Percentiles rank a stretch among this genome's conserved stretches.
These are phyloP conservation scores for Lophura swinhoii DNA, from an alignment of 2,797 vertebrate species.

Conservation along the genomic window DNA sequence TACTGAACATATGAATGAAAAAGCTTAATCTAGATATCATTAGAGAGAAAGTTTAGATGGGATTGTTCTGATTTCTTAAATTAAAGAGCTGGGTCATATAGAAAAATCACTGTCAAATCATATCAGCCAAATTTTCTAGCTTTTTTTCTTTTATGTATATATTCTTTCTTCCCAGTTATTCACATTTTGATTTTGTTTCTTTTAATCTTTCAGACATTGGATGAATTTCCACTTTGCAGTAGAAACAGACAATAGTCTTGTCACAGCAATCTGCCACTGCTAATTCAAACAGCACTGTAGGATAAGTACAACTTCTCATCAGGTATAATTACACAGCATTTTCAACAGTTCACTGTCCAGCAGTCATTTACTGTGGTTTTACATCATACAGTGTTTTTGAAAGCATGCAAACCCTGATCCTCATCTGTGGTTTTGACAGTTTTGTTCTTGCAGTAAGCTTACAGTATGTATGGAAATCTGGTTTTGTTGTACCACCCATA, in stretches of 20 bases:
- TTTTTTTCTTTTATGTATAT: neutral
- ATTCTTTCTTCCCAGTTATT: neutral
- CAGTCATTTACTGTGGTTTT: neutral
- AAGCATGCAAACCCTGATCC: neutral
- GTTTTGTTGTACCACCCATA: neutral
- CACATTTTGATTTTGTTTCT: neutral
- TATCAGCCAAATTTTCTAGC: accelerated
- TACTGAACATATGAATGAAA: neutral
- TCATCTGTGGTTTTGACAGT: neutral
- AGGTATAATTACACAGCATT: neutral
- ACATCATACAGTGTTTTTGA: neutral
- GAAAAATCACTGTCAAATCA: neutral
- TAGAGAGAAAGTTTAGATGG: neutral
- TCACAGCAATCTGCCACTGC: neutral
- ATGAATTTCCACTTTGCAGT: neutral
- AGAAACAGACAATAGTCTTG: neutral
- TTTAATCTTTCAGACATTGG: neutral
- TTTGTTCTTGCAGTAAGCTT: neutral
- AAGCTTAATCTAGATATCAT: neutral
- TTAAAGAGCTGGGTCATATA: neutral
- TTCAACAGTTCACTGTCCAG: neutral
- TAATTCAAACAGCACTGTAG: neutral
- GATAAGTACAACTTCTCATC: neutral
- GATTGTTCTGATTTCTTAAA: neutral
- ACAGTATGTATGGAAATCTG: neutral